phyloP scores from a whole-genome alignment of 2,113 vertebrate genomes.

The Procavia capensis region DNA sequence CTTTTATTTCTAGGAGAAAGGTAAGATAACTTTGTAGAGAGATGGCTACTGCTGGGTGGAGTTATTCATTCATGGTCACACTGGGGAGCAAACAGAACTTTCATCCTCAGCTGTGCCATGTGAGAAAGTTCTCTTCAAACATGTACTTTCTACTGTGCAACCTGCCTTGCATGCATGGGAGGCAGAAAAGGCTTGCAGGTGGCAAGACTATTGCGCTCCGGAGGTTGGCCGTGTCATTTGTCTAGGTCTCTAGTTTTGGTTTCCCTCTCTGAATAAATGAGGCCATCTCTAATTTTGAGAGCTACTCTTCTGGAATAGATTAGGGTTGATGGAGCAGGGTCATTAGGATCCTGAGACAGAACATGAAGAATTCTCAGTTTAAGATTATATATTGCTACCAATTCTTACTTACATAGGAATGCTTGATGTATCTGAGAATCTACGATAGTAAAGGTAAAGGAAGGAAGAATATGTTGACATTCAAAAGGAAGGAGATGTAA shows the following conservation, averaged over 20 bases:
- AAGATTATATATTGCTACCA: not conserved
- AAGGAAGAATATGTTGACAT: not conserved
- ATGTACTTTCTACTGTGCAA: accelerated
- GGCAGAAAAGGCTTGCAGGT: not conserved
- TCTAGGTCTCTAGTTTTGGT: not conserved
- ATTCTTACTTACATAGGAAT: not conserved
- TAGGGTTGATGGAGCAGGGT: not conserved
- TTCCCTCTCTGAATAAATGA: not conserved
- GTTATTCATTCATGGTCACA: not conserved
- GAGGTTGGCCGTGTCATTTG: not conserved
- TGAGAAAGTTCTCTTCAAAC: not conserved
- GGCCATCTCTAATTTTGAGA: not conserved
- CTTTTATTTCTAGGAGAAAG: not conserved
- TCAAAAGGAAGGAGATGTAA: not conserved
- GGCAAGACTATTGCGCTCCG: accelerated
- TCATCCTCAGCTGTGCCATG: accelerated
- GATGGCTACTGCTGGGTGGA: not conserved
- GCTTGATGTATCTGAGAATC: not conserved
- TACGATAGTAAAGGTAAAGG: not conserved
- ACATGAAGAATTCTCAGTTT: not conserved
- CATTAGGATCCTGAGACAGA: not conserved
- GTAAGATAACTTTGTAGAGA: not conserved
- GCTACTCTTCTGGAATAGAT: not conserved
- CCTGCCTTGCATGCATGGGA: not conserved
- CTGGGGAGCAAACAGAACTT: not conserved